Evolutionary conservation across 2,888 invertebrate species (phyloP).

Genomic region (Bursaphelenchus okinawaensis): DNA sequence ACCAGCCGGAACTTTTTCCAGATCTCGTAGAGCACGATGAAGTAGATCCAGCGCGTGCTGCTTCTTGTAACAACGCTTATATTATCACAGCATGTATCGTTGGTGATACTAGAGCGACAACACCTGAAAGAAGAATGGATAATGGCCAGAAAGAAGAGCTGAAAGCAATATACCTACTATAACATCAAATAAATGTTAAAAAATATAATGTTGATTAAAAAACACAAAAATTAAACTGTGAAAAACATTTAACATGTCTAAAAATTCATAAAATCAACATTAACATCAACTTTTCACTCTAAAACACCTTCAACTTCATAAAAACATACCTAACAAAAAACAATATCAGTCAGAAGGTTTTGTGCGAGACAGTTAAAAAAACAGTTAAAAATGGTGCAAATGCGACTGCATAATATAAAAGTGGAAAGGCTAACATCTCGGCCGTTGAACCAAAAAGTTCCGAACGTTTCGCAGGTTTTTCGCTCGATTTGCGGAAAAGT

Average conservation of each 20-base stretch:
- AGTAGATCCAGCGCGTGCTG: slow-evolving; percentile 66
- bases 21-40: slow-evolving; percentile 57
- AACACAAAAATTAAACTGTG: no score
- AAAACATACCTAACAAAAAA: slow-evolving; percentile 71
- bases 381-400: slow-evolving; percentile 87
- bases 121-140: slow-evolving; percentile 17
- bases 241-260: no score
- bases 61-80: slow-evolving; percentile 69
- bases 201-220: no score
- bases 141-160: slow-evolving; percentile 31
- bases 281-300: no score
- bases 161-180: slow-evolving; percentile 6
- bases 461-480: no score
- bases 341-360: slow-evolving; percentile 90
- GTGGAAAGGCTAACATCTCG: slow-evolving; percentile 89
- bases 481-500: no score
- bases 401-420: slow-evolving; percentile 85
- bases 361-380: slow-evolving; percentile 84
- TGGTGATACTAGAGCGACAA: slow-evolving; percentile 17
- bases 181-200: not conserved
- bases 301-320: not conserved
- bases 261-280: no score
- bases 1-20: slow-evolving; percentile 30
- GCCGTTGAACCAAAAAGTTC: no score
- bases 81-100: slow-evolving; percentile 71